Base-by-base conservation (phyloP, 1,140 invertebrate genomes). In the Bilobella aurantiaca region DNA sequence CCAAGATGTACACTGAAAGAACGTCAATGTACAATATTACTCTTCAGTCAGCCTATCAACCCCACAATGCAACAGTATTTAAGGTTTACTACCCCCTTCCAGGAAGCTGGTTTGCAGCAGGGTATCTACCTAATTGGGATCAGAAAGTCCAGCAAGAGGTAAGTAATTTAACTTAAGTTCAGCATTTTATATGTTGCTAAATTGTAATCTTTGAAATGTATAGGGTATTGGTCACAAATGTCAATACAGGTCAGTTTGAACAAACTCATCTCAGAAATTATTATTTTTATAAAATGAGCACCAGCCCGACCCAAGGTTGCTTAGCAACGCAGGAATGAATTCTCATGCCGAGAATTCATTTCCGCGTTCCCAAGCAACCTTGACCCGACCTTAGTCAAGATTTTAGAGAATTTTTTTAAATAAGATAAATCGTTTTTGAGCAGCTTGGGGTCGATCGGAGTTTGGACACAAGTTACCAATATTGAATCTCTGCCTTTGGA, bases 51-150 rank as follows among this genome's bases (percentile, higher is more conserved):
- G 42, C 84, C 79, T 62, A 76, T 81, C 73, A 81, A 79, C 46
- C 75, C 74, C 60, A 76, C 79, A 69, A 76, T 80, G 42, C 77
- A 76, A 65, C 78, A 12, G 74, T 81, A 58, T 72, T 85, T 34
- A 80, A 78, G 66, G 79, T 86, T 18, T 78, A 80, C 18, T 82
- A 82, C 53, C 89, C 89, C 0, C 76, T 82, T 12, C 82, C 87
- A 0, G 89, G 89, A 1, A 84, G 85, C 71, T 92, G 89, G 87
- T 91, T 86, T 78, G 86, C 84, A 0, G 81, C 87, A 31, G 86
- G 85, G 3, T 90, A 89, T 77, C 78, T 88, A 64, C 82, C 85
- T 30, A 88, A 80, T 67, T 80, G 78, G 78, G 80, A 83, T 74
- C 76, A 82, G 53, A 77, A 79, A 66, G 78, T 83, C 49, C 76